Evolutionary conservation across 1,140 invertebrate species (phyloP).

Genomic region (Drosophila ohnishii): DNA sequence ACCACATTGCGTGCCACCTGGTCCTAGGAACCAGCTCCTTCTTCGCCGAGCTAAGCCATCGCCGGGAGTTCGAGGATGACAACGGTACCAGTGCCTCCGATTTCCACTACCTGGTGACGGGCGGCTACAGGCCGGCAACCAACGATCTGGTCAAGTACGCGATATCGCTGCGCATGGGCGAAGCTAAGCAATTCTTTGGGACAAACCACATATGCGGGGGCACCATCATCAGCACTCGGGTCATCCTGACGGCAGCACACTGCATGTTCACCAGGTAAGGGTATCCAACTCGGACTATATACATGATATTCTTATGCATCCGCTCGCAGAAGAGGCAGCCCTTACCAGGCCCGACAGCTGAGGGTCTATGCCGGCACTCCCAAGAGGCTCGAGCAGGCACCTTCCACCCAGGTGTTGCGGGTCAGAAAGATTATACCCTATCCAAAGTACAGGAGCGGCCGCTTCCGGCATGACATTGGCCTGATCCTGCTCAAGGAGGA

Average conservation of each 20-base stretch:
- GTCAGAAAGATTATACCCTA: conserved; percentile 33
- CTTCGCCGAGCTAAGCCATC: not conserved
- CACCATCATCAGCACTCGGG: conserved; percentile 28
- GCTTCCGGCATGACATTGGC: conserved; percentile 42
- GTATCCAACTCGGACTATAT: too few species aligned
- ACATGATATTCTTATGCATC: too few species aligned
- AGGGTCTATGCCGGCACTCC: conserved; percentile 52
- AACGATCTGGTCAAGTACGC: conserved; percentile 43
- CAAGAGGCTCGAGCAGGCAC: conserved; percentile 23
- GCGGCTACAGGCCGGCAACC: conserved; percentile 47
- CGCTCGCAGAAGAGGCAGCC: not conserved
- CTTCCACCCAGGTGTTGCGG: conserved; percentile 8
- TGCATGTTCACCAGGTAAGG: conserved; percentile 45
- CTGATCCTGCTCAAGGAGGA: conserved; percentile 31
- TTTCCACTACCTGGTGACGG: conserved; percentile 56
- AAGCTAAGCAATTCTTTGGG: conserved; percentile 31
- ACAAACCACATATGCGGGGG: conserved; percentile 64
- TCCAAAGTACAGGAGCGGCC: conserved; percentile 13
- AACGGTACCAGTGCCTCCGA: conserved; percentile 8
- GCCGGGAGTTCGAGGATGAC: not conserved
- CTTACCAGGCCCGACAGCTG: not conserved
- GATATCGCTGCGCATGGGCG: conserved; percentile 27
- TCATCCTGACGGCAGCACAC: conserved; percentile 64
- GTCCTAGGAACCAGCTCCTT: not conserved
- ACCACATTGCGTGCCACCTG: not conserved